Percentiles rank a stretch among this genome's conserved stretches.
phyloP scores from a whole-genome alignment of 2,888 invertebrate genomes.

The Orthosia gothica region DNA sequence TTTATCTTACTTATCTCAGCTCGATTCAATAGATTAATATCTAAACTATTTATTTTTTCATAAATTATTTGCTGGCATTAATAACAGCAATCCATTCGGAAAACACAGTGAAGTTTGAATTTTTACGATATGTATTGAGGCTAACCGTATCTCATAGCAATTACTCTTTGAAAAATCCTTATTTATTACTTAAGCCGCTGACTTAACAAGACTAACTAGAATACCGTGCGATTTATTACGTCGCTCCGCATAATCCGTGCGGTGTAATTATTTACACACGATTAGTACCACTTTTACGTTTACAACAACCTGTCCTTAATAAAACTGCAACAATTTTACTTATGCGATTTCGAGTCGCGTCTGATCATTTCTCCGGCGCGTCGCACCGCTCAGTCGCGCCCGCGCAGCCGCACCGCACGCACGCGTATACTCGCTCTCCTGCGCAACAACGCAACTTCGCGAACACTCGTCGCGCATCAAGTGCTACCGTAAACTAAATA shows the following conservation, averaged over 20 bases:
- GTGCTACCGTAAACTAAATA: constrained; percentile 76
- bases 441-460: constrained; percentile 70
- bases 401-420: constrained; percentile 67
- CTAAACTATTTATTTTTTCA: constrained; percentile 41
- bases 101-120: constrained; percentile 17
- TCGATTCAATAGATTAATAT: constrained; percentile 48
- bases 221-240: constrained; percentile 66
- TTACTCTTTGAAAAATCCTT: constrained; percentile 61
- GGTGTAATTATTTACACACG: constrained; percentile 67
- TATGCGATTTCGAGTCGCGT: constrained; percentile 76
- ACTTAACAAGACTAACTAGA: constrained; percentile 57
- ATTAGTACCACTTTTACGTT: constrained; percentile 75
- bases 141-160: constrained; percentile 52
- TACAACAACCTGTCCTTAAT: constrained; percentile 70
- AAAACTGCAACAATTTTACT: constrained; percentile 77
- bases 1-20: constrained; percentile 36
- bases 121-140: constrained; percentile 55
- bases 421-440: constrained; percentile 65
- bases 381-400: constrained; percentile 54
- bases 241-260: constrained; percentile 59
- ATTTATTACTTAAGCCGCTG: constrained; percentile 59
- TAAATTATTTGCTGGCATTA: constrained; percentile 45
- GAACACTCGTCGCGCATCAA: constrained; percentile 75
- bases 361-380: constrained; percentile 78
- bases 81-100: constrained; percentile 40